These are phyloP conservation scores for Sarcophaga carnaria DNA, from an alignment of 2,888 invertebrate genomes.

Conservation along the genomic window DNA sequence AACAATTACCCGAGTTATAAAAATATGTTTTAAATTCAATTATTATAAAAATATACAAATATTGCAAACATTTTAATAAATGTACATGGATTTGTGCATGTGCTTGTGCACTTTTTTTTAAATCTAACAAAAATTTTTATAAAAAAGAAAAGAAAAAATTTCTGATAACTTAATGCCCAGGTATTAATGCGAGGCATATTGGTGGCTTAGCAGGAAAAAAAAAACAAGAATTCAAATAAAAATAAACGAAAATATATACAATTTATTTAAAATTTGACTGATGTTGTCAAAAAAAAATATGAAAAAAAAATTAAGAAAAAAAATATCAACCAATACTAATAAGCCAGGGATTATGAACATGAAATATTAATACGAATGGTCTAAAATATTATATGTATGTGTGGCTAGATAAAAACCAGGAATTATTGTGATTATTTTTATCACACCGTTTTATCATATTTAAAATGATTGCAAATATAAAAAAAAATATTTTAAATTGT, in stretches of 20 bases:
- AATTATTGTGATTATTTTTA: no score
- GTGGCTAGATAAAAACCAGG: no score
- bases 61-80: background rate
- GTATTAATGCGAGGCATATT: background rate
- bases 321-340: no score
- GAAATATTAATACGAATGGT: background rate
- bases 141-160: background rate
- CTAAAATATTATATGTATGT: no score
- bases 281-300: background rate
- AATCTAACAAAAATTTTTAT: background rate
- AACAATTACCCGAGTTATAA: conserved; percentile 8
- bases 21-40: conserved; percentile 42
- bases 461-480: no score
- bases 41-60: conserved; percentile 25
- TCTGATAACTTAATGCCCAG: background rate
- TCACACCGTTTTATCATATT: no score
- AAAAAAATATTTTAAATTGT: no score
- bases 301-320: background rate
- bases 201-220: background rate
- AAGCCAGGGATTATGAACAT: background rate
- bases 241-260: background rate
- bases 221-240: background rate
- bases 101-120: background rate
- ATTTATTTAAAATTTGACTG: background rate
- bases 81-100: background rate